Conservation (phyloP, 1,140 invertebrate species). For the Idris sp. region DNA sequence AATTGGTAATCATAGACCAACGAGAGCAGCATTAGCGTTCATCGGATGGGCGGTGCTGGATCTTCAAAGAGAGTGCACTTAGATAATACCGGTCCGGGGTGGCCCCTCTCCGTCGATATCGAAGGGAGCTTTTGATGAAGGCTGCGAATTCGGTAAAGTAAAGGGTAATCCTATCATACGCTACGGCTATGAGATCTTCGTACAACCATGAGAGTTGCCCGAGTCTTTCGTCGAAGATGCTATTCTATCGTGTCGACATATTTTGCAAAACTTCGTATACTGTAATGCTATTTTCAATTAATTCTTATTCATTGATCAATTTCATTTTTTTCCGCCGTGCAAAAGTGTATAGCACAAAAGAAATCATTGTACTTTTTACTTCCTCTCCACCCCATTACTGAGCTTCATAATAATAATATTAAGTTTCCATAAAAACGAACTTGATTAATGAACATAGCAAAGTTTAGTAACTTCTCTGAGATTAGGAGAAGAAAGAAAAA, state of each 20-base stretch:
- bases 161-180: conserved; percentile 79
- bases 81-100: conserved; percentile 75
- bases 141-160: conserved; percentile 78
- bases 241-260: conserved; percentile 45
- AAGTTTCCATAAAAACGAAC: conserved; percentile 35
- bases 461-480: conserved; percentile 40
- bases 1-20: conserved; percentile 80
- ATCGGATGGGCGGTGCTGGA: conserved; percentile 69
- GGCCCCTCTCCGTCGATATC: conserved; percentile 69
- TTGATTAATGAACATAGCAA: conserved; percentile 44
- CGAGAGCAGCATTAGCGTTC: conserved; percentile 77
- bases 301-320: conserved; percentile 24
- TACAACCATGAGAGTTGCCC: conserved; percentile 55
- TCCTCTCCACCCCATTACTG: too few relatives aligned
- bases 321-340: not conserved
- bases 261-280: conserved; percentile 26
- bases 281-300: conserved; percentile 32
- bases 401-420: too few relatives aligned
- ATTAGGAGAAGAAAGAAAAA: conserved; percentile 55
- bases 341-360: too few relatives aligned
- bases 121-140: conserved; percentile 78
- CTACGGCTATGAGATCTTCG: conserved; percentile 76
- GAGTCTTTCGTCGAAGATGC: conserved; percentile 54
- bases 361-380: too few relatives aligned
- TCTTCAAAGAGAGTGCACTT: conserved; percentile 79